These are phyloP conservation scores for Gorsachius goisagi DNA, from an alignment of 2,113 vertebrate genomes.

Conservation along the genomic window DNA sequence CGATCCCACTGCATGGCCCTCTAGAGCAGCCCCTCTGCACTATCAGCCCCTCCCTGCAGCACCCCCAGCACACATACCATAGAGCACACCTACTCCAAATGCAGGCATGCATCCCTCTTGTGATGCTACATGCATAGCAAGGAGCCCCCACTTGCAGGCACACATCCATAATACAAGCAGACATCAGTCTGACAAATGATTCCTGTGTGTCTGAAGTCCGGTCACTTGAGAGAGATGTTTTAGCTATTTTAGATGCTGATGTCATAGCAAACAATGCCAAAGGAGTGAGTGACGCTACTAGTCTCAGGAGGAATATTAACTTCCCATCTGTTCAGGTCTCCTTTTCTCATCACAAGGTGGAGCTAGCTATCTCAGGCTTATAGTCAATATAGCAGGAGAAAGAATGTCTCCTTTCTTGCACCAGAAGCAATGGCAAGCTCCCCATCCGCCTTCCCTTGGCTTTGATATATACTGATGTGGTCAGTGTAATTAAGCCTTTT, in stretches of 20 bases:
- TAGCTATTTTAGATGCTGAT: not conserved
- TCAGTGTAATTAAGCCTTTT: not conserved
- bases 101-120: not conserved
- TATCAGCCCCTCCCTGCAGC: not conserved
- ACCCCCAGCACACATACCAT: not conserved
- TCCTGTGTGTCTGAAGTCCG: not conserved
- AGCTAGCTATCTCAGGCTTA: not conserved
- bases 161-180: not conserved
- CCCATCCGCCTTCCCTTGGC: not conserved
- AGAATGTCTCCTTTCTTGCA: not conserved
- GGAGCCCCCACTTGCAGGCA: not conserved
- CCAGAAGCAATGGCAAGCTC: not conserved
- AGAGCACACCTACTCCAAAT: not conserved
- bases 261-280: not conserved
- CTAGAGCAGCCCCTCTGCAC: not conserved
- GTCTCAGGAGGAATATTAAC: not conserved
- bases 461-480: not conserved
- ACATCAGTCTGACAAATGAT: not conserved
- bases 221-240: not conserved
- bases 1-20: not conserved
- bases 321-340: not conserved
- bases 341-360: not conserved
- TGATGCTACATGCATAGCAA: not conserved
- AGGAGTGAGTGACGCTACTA: not conserved
- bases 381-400: not conserved